Percentiles rank a stretch among this genome's conserved stretches.
Conservation (phyloP, 1,140 invertebrate genomes). For the Zaprionus gabonicus region DNA sequence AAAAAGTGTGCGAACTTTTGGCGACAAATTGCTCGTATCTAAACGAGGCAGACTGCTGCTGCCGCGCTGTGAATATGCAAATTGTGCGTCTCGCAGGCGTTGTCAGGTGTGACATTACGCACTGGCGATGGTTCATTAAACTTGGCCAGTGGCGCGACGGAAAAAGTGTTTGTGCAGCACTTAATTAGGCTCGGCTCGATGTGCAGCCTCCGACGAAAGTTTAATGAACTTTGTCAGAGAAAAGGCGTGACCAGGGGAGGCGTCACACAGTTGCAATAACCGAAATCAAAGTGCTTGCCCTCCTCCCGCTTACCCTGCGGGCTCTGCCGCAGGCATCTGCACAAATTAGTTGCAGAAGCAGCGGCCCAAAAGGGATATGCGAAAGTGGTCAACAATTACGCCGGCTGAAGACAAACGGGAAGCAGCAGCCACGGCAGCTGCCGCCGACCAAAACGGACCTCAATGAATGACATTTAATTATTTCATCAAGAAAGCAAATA, state of each 20-base stretch:
- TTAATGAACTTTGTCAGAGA: conserved; percentile 67
- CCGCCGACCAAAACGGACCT: conserved; percentile 45
- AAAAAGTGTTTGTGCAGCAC: conserved; percentile 51
- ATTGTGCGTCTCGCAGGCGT: conserved; percentile 29
- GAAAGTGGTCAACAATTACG: conserved; percentile 78
- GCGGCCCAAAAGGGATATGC: conserved; percentile 69
- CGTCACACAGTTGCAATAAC: conserved; percentile 38
- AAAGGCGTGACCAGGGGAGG: neutral
- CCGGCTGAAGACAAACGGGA: neutral
- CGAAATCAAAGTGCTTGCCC: conserved; percentile 61
- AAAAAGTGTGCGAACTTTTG: conserved; percentile 62
- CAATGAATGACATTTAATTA: conserved; percentile 83
- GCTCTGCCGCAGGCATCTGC: conserved; percentile 56
- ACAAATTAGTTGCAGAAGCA: conserved; percentile 68
- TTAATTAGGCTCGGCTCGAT: conserved; percentile 62
- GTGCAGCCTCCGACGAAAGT: conserved; percentile 52
- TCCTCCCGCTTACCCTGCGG: neutral
- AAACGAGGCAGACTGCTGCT: conserved; percentile 28
- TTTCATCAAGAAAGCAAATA: conserved; percentile 83
- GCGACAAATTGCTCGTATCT: conserved; percentile 53
- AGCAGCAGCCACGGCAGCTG: conserved; percentile 17
- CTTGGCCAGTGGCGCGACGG: conserved; percentile 20
- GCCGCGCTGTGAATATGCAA: conserved; percentile 68
- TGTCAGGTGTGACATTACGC: conserved; percentile 64
- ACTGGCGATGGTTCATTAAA: conserved; percentile 61